Evolutionary conservation across 2,888 invertebrate genomes (phyloP).

Genomic region (Julus scanicus): DNA sequence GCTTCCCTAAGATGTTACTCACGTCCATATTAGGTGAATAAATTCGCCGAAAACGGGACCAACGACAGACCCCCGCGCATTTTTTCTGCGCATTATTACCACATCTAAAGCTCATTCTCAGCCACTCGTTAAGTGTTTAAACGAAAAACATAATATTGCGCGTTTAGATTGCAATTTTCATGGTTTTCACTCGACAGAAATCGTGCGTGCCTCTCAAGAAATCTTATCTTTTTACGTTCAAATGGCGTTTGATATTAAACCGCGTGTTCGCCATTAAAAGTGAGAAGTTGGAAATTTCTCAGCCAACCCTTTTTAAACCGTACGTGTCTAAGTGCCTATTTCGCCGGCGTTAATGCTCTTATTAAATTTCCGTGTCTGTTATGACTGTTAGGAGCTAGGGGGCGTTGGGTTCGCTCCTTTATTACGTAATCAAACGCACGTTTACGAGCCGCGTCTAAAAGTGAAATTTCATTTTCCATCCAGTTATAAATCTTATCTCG

Average conservation of each 20-base stretch:
- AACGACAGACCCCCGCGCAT: neutral
- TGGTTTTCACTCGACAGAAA: neutral
- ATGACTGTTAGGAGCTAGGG: neutral
- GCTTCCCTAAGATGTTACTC: neutral
- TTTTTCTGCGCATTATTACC: neutral
- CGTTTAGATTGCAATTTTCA: neutral
- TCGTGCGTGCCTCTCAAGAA: neutral
- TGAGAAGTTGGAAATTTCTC: constrained; percentile 26
- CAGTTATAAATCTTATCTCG: constrained; percentile 29
- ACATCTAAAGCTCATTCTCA: too few species aligned
- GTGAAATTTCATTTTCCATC: constrained; percentile 45
- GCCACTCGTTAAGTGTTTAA: neutral
- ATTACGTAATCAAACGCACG: neutral
- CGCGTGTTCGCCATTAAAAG: constrained; percentile 6
- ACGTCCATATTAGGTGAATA: neutral
- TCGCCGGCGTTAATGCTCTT: neutral
- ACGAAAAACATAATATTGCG: neutral
- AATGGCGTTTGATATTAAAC: neutral
- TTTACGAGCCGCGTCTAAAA: neutral
- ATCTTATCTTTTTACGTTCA: constrained; percentile 40
- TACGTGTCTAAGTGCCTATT: neutral
- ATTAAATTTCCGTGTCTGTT: neutral
- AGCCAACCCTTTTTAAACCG: constrained; percentile 5
- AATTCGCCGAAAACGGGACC: neutral
- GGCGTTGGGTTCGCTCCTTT: neutral